phyloP scores from a whole-genome alignment of 2,888 invertebrate genomes.

The Phaonia tiefii region DNA sequence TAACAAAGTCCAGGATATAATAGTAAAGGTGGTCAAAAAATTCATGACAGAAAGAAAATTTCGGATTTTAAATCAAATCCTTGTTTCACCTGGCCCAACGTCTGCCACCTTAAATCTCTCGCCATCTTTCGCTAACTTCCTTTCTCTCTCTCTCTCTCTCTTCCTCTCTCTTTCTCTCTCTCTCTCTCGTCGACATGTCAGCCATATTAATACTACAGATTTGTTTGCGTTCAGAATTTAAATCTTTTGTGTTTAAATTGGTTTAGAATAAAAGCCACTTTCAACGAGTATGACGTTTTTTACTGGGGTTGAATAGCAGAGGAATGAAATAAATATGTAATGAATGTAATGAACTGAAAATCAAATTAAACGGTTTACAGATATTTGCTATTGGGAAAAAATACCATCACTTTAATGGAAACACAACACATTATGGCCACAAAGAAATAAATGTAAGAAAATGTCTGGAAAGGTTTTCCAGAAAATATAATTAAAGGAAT shows the following conservation, averaged over 20 bases:
- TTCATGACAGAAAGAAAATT: too few relatives aligned
- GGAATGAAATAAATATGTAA: slow-evolving; percentile 9
- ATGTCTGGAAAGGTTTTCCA: too few relatives aligned
- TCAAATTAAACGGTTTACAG: slow-evolving; percentile 33
- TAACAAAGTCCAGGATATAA: too few relatives aligned
- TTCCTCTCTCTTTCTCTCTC: too few relatives aligned
- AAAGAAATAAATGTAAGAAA: not conserved
- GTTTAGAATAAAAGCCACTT: slow-evolving; percentile 33
- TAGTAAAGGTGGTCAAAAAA: too few relatives aligned
- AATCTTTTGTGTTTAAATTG: slow-evolving; percentile 48
- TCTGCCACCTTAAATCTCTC: too few relatives aligned
- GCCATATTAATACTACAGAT: not conserved
- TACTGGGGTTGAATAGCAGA: not conserved
- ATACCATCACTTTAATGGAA: not conserved
- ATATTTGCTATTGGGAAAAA: not conserved
- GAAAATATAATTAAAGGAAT: too few relatives aligned
- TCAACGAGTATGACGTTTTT: slow-evolving; percentile 7
- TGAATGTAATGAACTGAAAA: slow-evolving; percentile 35
- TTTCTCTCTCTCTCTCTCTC: too few relatives aligned
- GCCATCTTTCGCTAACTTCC: too few relatives aligned
- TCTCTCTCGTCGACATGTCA: too few relatives aligned
- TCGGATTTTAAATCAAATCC: too few relatives aligned
- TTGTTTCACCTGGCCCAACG: too few relatives aligned
- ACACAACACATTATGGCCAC: not conserved
- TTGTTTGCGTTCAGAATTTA: slow-evolving; percentile 37